Evolutionary conservation across 2,113 vertebrate species (phyloP).

Genomic region (Microcebus jonahi): DNA sequence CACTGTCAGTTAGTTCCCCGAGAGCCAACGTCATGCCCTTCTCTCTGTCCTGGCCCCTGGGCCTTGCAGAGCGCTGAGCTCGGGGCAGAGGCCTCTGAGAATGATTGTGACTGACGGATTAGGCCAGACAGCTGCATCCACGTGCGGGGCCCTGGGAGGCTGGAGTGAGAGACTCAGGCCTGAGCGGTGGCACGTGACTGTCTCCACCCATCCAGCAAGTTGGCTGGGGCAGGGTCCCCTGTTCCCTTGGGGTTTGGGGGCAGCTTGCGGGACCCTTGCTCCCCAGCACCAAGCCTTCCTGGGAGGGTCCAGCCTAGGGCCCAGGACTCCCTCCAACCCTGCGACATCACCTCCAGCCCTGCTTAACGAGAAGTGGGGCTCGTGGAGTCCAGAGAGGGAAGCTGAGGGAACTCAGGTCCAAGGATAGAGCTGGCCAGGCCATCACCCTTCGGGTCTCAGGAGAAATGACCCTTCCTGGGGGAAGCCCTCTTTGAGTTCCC

Average conservation of each 20-base stretch:
- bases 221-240: neutral
- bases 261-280: neutral
- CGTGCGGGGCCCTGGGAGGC: neutral
- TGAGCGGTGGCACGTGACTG: accelerated
- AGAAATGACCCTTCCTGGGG: neutral
- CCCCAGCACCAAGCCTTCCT: neutral
- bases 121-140: neutral
- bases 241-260: neutral
- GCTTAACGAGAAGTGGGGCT: neutral
- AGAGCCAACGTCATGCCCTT: accelerated
- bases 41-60: neutral
- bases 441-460: neutral
- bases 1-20: neutral
- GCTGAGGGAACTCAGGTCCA: too few relatives aligned
- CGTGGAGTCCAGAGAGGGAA: neutral
- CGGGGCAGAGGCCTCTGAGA: neutral
- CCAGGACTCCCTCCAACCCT: neutral
- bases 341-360: neutral
- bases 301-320: neutral
- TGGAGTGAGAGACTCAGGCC: neutral
- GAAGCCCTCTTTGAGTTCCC: neutral
- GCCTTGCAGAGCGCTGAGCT: neutral
- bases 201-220: neutral
- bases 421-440: neutral
- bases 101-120: neutral